Conservation (phyloP, 2,888 invertebrate species). For the Arrhopalites spinosus region DNA sequence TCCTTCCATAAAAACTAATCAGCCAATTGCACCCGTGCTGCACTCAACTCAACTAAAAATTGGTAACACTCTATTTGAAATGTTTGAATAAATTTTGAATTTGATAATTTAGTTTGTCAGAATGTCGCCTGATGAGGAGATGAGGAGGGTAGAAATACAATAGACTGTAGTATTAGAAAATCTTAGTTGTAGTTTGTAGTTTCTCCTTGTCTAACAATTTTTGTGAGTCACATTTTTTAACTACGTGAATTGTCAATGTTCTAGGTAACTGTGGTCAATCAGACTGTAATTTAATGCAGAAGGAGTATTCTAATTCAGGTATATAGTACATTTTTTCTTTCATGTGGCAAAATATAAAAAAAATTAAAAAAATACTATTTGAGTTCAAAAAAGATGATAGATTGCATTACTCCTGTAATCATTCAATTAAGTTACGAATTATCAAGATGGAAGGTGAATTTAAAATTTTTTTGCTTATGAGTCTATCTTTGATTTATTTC, state of each 20-base stretch:
- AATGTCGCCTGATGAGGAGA: no score
- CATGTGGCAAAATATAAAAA: no score
- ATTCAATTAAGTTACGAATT: no score
- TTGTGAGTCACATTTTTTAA: background rate
- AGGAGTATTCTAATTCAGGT: slow-evolving; percentile 67
- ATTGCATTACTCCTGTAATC: no score
- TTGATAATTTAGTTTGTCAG: background rate
- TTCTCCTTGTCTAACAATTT: background rate
- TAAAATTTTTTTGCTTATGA: no score
- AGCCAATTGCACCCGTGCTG: slow-evolving; percentile 65
- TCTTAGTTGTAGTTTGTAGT: background rate
- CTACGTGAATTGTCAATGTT: background rate
- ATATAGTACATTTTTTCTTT: no score
- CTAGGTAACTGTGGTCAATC: background rate
- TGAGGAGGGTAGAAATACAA: no score
- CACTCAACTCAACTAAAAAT: slow-evolving; percentile 69
- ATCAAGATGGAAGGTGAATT: no score
- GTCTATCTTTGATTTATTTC: no score
- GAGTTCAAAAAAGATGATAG: no score
- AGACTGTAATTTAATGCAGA: slow-evolving; percentile 55
- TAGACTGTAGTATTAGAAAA: no score
- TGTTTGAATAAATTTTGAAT: background rate
- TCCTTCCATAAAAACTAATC: slow-evolving; percentile 58
- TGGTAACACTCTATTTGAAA: slow-evolving; percentile 61
- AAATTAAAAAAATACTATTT: no score